These are phyloP conservation scores for Cheilosia scutellata DNA, from an alignment of 2,888 invertebrate genomes.

Conservation along the genomic window DNA sequence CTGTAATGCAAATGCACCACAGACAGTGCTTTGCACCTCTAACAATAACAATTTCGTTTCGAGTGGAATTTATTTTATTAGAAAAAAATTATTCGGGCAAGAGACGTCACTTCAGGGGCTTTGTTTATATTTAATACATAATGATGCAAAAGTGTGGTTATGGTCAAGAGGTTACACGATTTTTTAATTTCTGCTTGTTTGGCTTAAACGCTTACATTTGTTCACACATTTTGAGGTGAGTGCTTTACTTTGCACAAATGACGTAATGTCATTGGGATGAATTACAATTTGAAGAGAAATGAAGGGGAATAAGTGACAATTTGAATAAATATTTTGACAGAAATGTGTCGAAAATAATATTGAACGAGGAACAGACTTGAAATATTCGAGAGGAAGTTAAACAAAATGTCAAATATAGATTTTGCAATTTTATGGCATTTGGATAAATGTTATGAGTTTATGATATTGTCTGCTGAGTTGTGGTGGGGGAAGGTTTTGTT, in stretches of 20 bases:
- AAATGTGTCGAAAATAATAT: conserved; percentile 23
- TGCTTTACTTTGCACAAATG: conserved; percentile 1
- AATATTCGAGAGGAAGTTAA: conserved; percentile 20
- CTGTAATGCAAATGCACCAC: neutral
- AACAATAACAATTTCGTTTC: conserved; percentile 14
- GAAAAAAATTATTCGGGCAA: neutral
- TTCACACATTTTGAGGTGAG: neutral
- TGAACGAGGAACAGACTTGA: neutral
- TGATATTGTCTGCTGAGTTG: neutral
- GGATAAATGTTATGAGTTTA: neutral
- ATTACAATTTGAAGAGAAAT: neutral
- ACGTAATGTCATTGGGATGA: conserved; percentile 3
- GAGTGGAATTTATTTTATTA: conserved; percentile 2
- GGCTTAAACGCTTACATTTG: neutral
- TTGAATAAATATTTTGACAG: conserved; percentile 44
- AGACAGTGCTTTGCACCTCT: conserved; percentile 28
- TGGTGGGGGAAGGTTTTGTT: too few relatives aligned
- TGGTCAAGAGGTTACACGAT: conserved; percentile 24
- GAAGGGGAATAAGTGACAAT: neutral
- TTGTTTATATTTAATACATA: conserved; percentile 30
- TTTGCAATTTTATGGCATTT: neutral
- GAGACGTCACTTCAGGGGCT: neutral
- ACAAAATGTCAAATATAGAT: conserved; percentile 23
- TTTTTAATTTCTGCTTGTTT: conserved; percentile 4
- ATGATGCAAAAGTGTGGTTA: conserved; percentile 14